phyloP scores from a whole-genome alignment of 2,888 invertebrate species.

The Acanthacorydalis orientalis region DNA sequence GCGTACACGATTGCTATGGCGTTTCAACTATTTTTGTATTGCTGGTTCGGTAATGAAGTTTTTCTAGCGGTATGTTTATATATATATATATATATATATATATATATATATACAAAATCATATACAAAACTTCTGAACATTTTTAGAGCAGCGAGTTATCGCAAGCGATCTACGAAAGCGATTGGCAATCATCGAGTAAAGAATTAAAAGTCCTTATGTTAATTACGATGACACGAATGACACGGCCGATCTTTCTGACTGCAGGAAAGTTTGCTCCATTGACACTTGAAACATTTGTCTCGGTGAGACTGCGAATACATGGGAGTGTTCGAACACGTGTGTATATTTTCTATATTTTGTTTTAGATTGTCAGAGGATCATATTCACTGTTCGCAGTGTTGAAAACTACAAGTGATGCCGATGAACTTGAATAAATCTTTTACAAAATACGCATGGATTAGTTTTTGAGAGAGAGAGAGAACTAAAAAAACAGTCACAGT shows the following conservation, averaged over 20 bases:
- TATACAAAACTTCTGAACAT: too few species aligned
- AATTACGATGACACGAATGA: background rate
- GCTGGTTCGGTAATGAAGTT: background rate
- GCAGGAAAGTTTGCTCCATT: constrained; percentile 1
- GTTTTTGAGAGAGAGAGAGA: too few species aligned
- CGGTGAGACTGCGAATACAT: background rate
- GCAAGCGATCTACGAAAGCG: background rate
- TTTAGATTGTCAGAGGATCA: background rate
- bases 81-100: too few species aligned
- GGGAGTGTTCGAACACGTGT: background rate
- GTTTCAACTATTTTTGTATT: background rate
- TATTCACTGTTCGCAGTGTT: background rate
- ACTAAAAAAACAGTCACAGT: too few species aligned
- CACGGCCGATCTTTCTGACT: background rate
- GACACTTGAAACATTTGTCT: background rate
- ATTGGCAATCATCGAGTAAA: background rate
- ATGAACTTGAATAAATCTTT: background rate
- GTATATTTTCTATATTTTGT: background rate
- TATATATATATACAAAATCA: too few species aligned
- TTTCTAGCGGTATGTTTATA: background rate
- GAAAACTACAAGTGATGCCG: background rate
- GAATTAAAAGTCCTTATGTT: background rate
- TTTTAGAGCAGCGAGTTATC: background rate
- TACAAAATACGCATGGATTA: too few species aligned
- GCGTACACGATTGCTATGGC: background rate